Conservation (phyloP, 2,797 vertebrate genomes). For the Chelon auratus region DNA sequence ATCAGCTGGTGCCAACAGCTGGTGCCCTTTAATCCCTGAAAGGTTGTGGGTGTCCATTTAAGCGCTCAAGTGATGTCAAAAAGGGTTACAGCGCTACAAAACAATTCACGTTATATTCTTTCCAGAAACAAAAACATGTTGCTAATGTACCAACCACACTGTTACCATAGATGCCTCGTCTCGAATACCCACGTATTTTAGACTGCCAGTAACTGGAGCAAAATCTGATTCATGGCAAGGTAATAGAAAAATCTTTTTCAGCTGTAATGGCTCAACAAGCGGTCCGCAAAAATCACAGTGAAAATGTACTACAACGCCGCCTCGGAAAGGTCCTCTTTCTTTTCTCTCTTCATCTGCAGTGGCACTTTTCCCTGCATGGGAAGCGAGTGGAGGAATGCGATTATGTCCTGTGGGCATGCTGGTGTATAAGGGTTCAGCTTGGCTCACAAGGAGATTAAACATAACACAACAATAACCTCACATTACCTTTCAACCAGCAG, state of each 20-base stretch:
- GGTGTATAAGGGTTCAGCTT: slow-evolving; percentile 32
- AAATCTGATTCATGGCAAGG: slow-evolving; percentile 11
- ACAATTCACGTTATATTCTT: slow-evolving; percentile 23
- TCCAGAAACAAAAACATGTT: slow-evolving; percentile 37
- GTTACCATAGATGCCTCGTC: slow-evolving; percentile 18
- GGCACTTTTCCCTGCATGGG: slow-evolving; percentile 20
- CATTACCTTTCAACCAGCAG: slow-evolving; percentile 6
- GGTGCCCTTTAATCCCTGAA: slow-evolving; percentile 53
- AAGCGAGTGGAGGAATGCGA: slow-evolving; percentile 57
- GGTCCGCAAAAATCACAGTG: slow-evolving; percentile 18
- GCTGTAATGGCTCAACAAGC: slow-evolving; percentile 29
- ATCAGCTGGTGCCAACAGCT: slow-evolving; percentile 53
- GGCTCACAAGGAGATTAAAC: slow-evolving; percentile 32
- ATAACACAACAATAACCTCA: slow-evolving; percentile 21
- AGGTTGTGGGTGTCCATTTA: slow-evolving; percentile 48
- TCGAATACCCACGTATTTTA: slow-evolving; percentile 19
- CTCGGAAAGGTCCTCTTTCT: slow-evolving; percentile 31
- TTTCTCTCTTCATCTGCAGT: slow-evolving; percentile 27
- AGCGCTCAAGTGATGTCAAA: slow-evolving; percentile 39
- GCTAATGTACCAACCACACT: slow-evolving; percentile 17
- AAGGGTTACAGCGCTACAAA: slow-evolving; percentile 27
- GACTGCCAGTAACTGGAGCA: slow-evolving; percentile 1
- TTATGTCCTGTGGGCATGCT: slow-evolving; percentile 40
- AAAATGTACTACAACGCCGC: slow-evolving; percentile 23
- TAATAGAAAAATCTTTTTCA: slow-evolving; percentile 39